These are phyloP conservation scores for Tympanoctomys barrerae DNA, from an alignment of 2,797 vertebrate genomes.

Conservation along the genomic window DNA sequence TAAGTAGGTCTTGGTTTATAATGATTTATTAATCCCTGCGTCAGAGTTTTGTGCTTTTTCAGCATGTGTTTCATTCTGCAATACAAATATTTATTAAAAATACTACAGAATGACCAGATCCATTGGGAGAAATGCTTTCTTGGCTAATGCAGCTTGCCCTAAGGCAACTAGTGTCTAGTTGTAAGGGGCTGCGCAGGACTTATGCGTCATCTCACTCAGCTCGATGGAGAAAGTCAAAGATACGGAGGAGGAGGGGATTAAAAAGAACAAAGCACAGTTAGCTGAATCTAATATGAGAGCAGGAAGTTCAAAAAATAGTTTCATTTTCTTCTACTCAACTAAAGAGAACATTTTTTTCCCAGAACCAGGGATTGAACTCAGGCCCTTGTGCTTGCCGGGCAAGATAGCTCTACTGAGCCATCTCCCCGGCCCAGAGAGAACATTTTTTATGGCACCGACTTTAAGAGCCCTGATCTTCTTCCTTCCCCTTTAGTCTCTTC, in stretches of 20 bases:
- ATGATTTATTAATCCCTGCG: background rate
- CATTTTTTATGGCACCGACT: background rate
- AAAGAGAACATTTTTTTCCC: background rate
- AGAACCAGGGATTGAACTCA: no score
- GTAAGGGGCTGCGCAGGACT: background rate
- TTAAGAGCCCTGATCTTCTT: background rate
- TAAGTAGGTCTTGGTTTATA: background rate
- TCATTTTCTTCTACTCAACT: constrained; percentile 11
- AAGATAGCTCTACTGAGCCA: no score
- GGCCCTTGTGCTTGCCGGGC: no score
- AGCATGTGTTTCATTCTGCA: background rate
- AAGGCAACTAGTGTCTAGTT: background rate
- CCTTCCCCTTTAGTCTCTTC: background rate
- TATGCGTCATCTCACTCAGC: background rate
- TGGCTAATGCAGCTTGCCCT: background rate
- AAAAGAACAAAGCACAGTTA: constrained; percentile 34
- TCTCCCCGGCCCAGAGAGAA: no score
- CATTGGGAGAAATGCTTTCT: background rate
- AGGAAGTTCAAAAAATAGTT: background rate
- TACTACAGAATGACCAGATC: background rate
- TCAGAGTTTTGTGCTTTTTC: background rate
- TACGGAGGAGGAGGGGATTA: background rate
- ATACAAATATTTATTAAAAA: background rate
- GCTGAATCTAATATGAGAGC: background rate
- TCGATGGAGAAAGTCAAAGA: background rate